Percentiles rank a stretch among this genome's conserved stretches.
Conservation (phyloP, 1,140 invertebrate species). For the Pseudomyrmex pallidus region DNA sequence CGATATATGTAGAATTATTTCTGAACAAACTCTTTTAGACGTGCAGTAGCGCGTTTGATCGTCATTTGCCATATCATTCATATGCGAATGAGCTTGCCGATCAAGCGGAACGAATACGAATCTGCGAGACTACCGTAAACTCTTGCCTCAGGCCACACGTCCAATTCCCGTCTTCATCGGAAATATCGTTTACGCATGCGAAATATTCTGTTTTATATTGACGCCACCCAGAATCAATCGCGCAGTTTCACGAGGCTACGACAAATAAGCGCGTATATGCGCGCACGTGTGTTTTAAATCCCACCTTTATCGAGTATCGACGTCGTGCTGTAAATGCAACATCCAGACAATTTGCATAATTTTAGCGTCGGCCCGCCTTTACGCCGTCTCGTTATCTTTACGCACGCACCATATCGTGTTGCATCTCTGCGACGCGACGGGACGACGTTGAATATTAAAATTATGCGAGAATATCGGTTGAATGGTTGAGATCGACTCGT, state of each 20-base stretch:
- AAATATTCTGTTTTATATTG: slow-evolving; percentile 38
- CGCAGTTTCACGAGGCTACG: slow-evolving; percentile 17
- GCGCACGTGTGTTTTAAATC: slow-evolving; percentile 22
- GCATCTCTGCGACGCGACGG: slow-evolving; percentile 14
- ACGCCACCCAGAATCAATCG: slow-evolving; percentile 40
- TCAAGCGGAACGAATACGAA: slow-evolving; percentile 18
- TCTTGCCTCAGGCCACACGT: neutral
- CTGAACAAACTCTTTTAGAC: neutral
- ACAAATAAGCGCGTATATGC: slow-evolving; percentile 35
- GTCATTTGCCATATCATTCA: neutral
- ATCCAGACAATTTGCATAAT: slow-evolving; percentile 44
- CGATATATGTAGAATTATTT: neutral
- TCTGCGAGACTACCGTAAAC: slow-evolving; percentile 25
- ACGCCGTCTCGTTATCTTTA: slow-evolving; percentile 52
- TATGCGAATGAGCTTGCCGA: neutral
- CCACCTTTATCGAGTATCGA: slow-evolving; percentile 44
- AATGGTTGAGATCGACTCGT: slow-evolving; percentile 16
- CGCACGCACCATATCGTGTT: slow-evolving; percentile 28
- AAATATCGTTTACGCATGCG: slow-evolving; percentile 14
- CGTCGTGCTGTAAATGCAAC: slow-evolving; percentile 12
- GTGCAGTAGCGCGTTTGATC: neutral
- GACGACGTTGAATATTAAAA: slow-evolving; percentile 40
- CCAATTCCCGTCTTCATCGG: slow-evolving; percentile 9
- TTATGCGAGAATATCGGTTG: neutral
- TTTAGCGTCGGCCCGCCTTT: slow-evolving; percentile 23